Evolutionary conservation across 30 jellyfish, hydroid and myxozoan species (phyloP).

Genomic region (Sanderia malayensis): DNA sequence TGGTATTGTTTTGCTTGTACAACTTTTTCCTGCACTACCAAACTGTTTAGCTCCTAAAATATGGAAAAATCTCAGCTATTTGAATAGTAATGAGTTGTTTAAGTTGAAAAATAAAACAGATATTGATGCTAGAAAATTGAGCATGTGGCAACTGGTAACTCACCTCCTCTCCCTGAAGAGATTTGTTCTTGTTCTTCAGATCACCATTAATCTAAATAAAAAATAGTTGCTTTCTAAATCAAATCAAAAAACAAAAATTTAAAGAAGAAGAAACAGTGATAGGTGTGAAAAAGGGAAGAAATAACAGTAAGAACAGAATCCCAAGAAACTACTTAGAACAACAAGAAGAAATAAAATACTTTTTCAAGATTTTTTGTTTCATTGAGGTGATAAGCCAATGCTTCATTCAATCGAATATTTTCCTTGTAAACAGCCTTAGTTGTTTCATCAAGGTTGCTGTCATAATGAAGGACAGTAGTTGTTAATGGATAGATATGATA

Average conservation of each 20-base stretch:
- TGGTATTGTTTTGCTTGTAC: slow-evolving; percentile 52
- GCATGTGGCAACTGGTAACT: too few relatives aligned
- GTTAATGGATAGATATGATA: too few relatives aligned
- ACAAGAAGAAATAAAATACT: slow-evolving; percentile 24
- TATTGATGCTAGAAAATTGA: too few relatives aligned
- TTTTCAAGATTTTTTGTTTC: slow-evolving; percentile 65
- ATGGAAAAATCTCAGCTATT: too few relatives aligned
- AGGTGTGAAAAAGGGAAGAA: too few relatives aligned
- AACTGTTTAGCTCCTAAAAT: slow-evolving; percentile 72
- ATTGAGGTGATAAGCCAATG: slow-evolving; percentile 69
- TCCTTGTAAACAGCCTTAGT: slow-evolving; percentile 87
- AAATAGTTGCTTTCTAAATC: too few relatives aligned
- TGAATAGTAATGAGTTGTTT: too few relatives aligned
- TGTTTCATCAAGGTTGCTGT: slow-evolving; percentile 93
- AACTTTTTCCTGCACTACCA: slow-evolving; percentile 84
- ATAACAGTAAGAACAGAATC: too few relatives aligned
- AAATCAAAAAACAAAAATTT: too few relatives aligned
- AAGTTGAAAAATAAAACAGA: too few relatives aligned
- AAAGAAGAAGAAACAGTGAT: too few relatives aligned
- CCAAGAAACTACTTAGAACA: too few relatives aligned
- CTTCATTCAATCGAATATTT: slow-evolving; percentile 76
- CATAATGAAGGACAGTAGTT: neutral
- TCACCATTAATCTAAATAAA: slow-evolving; percentile 57
- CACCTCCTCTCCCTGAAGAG: slow-evolving; percentile 73
- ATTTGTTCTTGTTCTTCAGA: slow-evolving; percentile 60